Percentiles rank a stretch among this genome's conserved stretches.
These are phyloP conservation scores for Yponomeuta plumbellus DNA, from an alignment of 2,888 invertebrate species.

Conservation along the genomic window DNA sequence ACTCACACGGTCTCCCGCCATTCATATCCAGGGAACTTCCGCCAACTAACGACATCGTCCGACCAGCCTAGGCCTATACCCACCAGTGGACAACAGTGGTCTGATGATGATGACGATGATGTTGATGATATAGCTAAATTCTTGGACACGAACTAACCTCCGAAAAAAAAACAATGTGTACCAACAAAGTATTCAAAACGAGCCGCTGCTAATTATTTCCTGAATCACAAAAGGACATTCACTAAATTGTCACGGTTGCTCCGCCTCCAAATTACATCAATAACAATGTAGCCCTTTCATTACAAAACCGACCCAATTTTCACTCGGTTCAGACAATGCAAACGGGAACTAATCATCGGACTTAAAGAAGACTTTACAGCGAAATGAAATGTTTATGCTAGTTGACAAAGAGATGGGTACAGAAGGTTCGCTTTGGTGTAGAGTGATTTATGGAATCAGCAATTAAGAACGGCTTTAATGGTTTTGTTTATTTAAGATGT, in stretches of 20 bases:
- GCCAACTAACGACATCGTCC: no score
- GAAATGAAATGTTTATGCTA: not conserved
- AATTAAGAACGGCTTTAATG: no score
- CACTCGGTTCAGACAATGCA: not conserved
- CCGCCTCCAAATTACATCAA: constrained; percentile 19
- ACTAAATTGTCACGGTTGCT: not conserved
- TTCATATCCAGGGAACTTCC: no score
- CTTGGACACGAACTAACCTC: not conserved
- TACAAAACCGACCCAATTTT: constrained; percentile 20
- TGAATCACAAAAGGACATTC: not conserved
- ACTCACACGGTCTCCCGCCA: no score
- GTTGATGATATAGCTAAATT: no score
- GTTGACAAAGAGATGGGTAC: not conserved
- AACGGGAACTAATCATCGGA: not conserved
- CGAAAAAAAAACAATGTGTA: not conserved
- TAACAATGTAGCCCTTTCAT: constrained; percentile 25
- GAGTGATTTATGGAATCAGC: not conserved
- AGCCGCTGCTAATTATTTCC: not conserved
- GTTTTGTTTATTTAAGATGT: no score
- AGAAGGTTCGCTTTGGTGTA: not conserved
- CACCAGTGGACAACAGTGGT: no score
- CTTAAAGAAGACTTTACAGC: not conserved
- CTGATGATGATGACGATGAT: no score
- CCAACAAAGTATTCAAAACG: not conserved
- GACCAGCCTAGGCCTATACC: no score